phyloP scores from a whole-genome alignment of 2,113 vertebrate genomes.

The Ptyas mucosa region DNA sequence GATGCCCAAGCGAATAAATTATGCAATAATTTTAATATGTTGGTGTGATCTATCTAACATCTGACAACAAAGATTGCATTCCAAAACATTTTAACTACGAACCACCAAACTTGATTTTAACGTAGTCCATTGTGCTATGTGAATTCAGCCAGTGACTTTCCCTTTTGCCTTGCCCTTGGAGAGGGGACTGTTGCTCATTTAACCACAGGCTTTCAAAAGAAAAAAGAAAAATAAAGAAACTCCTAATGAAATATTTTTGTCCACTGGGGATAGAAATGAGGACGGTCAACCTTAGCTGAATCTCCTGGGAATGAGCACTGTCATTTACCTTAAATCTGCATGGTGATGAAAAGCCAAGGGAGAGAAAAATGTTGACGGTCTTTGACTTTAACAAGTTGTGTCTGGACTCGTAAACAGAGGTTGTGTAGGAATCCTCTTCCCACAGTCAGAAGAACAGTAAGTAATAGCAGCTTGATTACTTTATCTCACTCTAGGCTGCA shows the following conservation, averaged over 20 bases:
- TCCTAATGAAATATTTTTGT: neutral
- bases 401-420: slow-evolving; percentile 19
- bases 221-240: neutral
- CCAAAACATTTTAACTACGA: neutral
- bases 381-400: neutral
- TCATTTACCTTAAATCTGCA: neutral
- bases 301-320: neutral
- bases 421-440: slow-evolving; percentile 21
- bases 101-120: neutral
- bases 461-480: slow-evolving; percentile 42
- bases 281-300: neutral
- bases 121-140: neutral
- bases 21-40: neutral
- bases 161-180: neutral
- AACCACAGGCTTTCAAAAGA: neutral
- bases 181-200: neutral
- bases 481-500: slow-evolving; percentile 54
- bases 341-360: neutral
- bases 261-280: neutral
- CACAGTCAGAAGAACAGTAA: slow-evolving; percentile 18
- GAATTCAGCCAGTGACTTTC: neutral
- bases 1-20: neutral
- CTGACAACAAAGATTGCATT: neutral
- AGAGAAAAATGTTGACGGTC: neutral
- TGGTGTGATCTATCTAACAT: neutral